Base-by-base conservation (phyloP, 2,888 invertebrate genomes). In the Cistogaster globosa region DNA sequence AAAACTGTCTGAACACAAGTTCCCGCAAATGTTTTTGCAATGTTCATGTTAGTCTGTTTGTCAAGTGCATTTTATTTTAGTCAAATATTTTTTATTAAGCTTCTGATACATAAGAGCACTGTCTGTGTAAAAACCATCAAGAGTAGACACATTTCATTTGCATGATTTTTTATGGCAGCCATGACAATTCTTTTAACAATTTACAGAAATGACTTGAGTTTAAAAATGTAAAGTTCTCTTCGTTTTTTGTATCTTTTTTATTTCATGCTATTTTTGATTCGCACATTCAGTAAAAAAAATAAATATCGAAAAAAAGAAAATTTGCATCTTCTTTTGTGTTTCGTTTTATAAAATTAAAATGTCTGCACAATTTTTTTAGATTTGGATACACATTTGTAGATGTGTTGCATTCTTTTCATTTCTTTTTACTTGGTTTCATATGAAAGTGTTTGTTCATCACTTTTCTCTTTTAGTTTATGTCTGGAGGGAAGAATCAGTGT, bases 121-220 rank as follows among this genome's bases (percentile, higher is more conserved):
- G 57, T 4, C 16, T 65, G 51, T 67, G 20, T 38, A 32, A 68
- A 53, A 58, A 12, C 51, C 58, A 65, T 38, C 45, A 58, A 69
- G 57, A 60, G 63, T 32, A 82, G 80, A 69, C 69, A 76, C 65
- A 51, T 82, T 71, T 38, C 76, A 82, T 58, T 71, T 65, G 82
- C 51, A 71, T 76, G 76, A 82, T 76, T 63, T 57, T 76, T 71
- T 82, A 82, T 82, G 76, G 57, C 82, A 76, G 76, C 62, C 65
- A 71, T 76, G 82, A 76, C 82, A 82, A 82, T 82, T 76, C 82
- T 76, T 71, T 76, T 63, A 82, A 68, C 81, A 82, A 76, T 82
- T 80, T 82, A 65, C 82, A 71, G 71, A 82, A 76, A 82, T 82
- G 76, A 76, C 67, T 82, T 71, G 42, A 82, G 76, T 71, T 69